A percentile compares a stretch with the other conserved stretches of the same genome.
These are phyloP conservation scores for Zaprionus ornatus DNA, from an alignment of 1,140 invertebrate genomes.

Conservation along the genomic window DNA sequence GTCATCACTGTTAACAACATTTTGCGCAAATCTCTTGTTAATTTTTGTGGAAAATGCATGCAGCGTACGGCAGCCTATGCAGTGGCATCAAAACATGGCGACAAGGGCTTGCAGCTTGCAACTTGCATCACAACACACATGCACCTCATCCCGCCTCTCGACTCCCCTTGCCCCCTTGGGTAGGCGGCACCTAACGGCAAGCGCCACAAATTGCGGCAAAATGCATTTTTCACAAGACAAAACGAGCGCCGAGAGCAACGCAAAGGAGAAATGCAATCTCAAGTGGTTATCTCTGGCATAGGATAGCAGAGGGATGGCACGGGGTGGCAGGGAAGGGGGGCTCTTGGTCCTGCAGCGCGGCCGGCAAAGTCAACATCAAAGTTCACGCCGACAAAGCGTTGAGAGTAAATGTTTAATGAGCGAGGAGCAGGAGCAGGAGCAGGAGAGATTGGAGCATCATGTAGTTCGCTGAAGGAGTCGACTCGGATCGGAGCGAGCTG, in stretches of 20 bases:
- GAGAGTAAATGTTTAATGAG: conserved; percentile 81
- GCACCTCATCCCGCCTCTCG: background rate
- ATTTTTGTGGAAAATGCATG: conserved; percentile 53
- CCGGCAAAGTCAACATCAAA: conserved; percentile 77
- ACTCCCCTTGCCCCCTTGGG: background rate
- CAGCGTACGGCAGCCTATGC: conserved; percentile 36
- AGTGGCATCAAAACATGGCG: conserved; percentile 42
- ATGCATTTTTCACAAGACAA: conserved; percentile 76
- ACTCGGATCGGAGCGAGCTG: conserved; percentile 43
- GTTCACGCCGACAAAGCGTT: conserved; percentile 81
- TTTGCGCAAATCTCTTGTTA: conserved; percentile 53
- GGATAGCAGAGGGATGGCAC: background rate
- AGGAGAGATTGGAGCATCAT: conserved; percentile 15
- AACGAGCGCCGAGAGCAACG: conserved; percentile 32
- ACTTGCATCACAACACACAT: conserved; percentile 1
- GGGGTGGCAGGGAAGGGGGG: background rate
- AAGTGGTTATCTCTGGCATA: conserved; percentile 74
- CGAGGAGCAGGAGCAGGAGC: conserved; percentile 9
- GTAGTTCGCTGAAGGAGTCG: conserved; percentile 59
- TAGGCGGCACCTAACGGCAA: conserved; percentile 32
- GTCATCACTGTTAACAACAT: conserved; percentile 17
- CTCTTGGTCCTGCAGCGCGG: conserved; percentile 25
- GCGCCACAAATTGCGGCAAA: conserved; percentile 76
- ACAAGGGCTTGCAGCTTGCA: conserved; percentile 14
- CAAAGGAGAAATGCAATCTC: conserved; percentile 70